Evolutionary conservation across 1,140 invertebrate species (phyloP).

Genomic region (Drosophila yakuba): DNA sequence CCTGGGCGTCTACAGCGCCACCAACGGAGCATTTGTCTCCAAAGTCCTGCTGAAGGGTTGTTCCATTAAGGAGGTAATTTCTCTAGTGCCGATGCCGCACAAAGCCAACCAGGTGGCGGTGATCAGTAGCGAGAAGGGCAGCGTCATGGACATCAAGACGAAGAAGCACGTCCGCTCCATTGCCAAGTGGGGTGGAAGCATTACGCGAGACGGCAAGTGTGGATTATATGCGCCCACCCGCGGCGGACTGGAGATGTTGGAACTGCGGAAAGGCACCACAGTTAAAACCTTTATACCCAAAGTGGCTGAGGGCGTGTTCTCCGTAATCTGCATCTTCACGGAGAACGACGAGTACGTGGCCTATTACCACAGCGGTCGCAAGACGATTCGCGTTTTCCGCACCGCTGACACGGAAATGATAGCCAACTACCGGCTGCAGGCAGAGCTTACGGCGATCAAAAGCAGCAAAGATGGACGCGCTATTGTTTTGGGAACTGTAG

Average conservation of each 20-base stretch:
- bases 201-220: slow-evolving; percentile 94
- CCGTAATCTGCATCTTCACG: slow-evolving; percentile 97
- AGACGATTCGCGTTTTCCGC: slow-evolving; percentile 96
- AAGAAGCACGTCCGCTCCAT: slow-evolving; percentile 91
- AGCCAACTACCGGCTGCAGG: slow-evolving; percentile 96
- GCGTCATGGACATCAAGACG: slow-evolving; percentile 92
- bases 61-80: slow-evolving; percentile 88
- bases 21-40: slow-evolving; percentile 91
- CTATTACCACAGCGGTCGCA: slow-evolving; percentile 96
- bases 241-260: slow-evolving; percentile 96
- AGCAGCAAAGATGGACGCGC: slow-evolving; percentile 92
- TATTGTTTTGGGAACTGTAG: slow-evolving; percentile 95
- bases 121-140: slow-evolving; percentile 95
- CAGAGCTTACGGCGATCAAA: slow-evolving; percentile 94
- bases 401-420: slow-evolving; percentile 94
- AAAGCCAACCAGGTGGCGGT: slow-evolving; percentile 93
- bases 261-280: slow-evolving; percentile 92
- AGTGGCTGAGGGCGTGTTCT: slow-evolving; percentile 98
- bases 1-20: slow-evolving; percentile 92
- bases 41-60: slow-evolving; percentile 89
- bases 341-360: slow-evolving; percentile 97
- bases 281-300: slow-evolving; percentile 95
- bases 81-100: slow-evolving; percentile 91
- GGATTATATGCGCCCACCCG: slow-evolving; percentile 96
- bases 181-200: slow-evolving; percentile 93